Percentiles rank a stretch among this genome's conserved stretches.
Conservation (phyloP, 2,113 vertebrate genomes). For the Anguilla rostrata region DNA sequence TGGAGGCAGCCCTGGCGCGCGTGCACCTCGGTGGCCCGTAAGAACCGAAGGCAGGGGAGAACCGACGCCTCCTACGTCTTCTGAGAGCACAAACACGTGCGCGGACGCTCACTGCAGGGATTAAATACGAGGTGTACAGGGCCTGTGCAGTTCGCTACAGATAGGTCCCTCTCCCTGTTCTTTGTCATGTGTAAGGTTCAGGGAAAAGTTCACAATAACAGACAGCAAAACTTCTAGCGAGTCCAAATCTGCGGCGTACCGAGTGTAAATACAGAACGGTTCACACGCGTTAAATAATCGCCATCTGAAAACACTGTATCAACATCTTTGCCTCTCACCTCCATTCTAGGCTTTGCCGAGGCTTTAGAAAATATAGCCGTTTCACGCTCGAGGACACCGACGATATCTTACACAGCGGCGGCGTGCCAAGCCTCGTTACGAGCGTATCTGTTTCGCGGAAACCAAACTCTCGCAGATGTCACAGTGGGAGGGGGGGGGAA, state of each 20-base stretch:
- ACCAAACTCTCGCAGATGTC: slow-evolving; percentile 30
- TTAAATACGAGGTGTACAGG: not conserved
- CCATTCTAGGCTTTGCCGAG: not conserved
- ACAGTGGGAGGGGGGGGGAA: slow-evolving; percentile 25
- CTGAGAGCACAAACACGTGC: not conserved
- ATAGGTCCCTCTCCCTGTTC: not conserved
- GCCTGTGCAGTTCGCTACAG: not conserved
- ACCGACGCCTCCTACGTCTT: not conserved
- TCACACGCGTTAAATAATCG: not conserved
- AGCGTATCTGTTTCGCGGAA: slow-evolving; percentile 28
- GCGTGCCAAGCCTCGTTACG: slow-evolving; percentile 21
- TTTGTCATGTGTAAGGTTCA: not conserved
- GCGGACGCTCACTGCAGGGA: not conserved
- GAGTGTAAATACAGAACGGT: slow-evolving; percentile 1
- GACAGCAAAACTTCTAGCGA: not conserved
- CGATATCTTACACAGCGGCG: not conserved
- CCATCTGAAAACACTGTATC: not conserved
- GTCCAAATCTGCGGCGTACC: not conserved
- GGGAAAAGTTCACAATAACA: slow-evolving; percentile 1
- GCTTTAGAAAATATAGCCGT: not conserved
- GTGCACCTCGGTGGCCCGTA: not conserved
- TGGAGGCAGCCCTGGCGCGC: not conserved
- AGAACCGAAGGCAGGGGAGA: not conserved
- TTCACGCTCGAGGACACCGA: not conserved
- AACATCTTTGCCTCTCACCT: slow-evolving; percentile 4